Conservation (phyloP, 2,797 vertebrate genomes). For the Peromyscus nudipes region DNA sequence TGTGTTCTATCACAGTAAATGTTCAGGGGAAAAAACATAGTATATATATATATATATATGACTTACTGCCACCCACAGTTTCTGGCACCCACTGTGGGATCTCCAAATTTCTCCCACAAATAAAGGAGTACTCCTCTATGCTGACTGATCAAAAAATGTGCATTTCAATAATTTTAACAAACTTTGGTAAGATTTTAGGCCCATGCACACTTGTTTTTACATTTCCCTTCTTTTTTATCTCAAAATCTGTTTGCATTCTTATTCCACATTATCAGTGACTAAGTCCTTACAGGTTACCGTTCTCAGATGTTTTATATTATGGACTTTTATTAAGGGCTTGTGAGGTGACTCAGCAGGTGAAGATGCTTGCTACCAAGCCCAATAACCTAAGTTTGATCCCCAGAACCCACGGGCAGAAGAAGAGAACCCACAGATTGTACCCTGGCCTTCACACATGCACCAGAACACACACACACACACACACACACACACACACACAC, state of each 20-base stretch:
- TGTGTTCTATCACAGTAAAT: neutral
- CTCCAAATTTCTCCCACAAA: neutral
- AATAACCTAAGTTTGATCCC: neutral
- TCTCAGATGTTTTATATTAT: constrained; percentile 3
- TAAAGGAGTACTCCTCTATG: neutral
- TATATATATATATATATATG: no score
- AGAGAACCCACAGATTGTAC: neutral
- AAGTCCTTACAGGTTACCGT: neutral
- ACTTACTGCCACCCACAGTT: neutral
- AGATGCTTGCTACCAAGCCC: neutral
- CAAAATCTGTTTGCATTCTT: neutral
- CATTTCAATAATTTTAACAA: constrained; percentile 41
- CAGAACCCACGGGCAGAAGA: neutral
- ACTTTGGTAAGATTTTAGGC: neutral
- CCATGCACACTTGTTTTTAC: neutral
- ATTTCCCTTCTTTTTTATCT: constrained; percentile 47
- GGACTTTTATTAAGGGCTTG: neutral
- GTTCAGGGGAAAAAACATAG: neutral
- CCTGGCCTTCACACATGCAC: neutral
- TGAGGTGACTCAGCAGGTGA: neutral
- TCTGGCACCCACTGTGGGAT: neutral
- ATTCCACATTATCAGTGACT: neutral
- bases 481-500: no score
- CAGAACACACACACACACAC: neutral
- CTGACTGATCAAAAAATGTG: neutral